A percentile compares a stretch with the other conserved stretches of the same genome.
phyloP scores from a whole-genome alignment of 2,888 invertebrate species.

The Drosophila demipolita region DNA sequence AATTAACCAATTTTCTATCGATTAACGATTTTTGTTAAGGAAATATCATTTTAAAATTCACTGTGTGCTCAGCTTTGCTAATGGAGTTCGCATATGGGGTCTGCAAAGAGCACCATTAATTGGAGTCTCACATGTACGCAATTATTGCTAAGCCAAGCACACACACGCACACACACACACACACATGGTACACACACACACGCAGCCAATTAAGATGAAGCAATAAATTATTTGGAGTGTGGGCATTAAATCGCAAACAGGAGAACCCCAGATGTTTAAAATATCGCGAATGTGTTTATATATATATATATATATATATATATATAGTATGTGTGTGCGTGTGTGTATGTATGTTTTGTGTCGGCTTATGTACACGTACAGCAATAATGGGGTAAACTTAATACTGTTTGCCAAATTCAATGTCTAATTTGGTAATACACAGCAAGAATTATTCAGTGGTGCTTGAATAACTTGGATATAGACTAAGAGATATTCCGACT shows the following conservation, averaged over 20 bases:
- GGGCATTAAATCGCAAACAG: constrained; percentile 30
- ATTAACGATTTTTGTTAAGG: not conserved
- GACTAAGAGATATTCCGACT: constrained; percentile 50
- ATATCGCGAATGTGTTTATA: constrained; percentile 5
- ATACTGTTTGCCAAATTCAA: constrained; percentile 64
- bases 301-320: not conserved
- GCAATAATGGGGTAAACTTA: constrained; percentile 43
- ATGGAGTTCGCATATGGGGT: not conserved
- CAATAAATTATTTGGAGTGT: constrained; percentile 57
- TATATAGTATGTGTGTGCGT: not conserved
- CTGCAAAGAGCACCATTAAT: constrained; percentile 8
- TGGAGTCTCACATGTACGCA: constrained; percentile 41
- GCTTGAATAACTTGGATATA: constrained; percentile 16
- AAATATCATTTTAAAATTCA: not conserved
- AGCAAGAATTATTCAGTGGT: constrained; percentile 28
- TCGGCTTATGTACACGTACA: constrained; percentile 16
- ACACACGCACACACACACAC: not conserved
- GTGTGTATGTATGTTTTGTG: constrained; percentile 7
- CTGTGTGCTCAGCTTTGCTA: not conserved
- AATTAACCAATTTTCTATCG: not conserved
- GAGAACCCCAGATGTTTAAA: constrained; percentile 18
- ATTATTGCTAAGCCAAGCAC: constrained; percentile 29
- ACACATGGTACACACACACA: not conserved
- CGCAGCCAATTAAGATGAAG: constrained; percentile 47
- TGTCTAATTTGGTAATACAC: constrained; percentile 74